Conservation (phyloP, 2,888 invertebrate species). For the Disparrhopalites patrizii region DNA sequence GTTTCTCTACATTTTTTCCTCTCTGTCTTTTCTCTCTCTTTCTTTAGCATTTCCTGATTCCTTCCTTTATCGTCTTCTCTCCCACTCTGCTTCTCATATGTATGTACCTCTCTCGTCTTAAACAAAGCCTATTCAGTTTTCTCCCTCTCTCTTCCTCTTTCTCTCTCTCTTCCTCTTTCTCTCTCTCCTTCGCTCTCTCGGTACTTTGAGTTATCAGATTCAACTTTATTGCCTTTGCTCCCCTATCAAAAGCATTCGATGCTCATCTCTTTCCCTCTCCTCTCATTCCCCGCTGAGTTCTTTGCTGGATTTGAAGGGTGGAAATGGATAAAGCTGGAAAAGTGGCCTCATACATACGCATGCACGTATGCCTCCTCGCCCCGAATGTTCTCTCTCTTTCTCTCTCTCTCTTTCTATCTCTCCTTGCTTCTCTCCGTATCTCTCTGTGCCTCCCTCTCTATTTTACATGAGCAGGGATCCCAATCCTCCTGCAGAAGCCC, state of each 20-base stretch:
- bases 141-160: neutral
- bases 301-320: conserved; percentile 9
- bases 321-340: too few species aligned
- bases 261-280: conserved; percentile 3
- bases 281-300: conserved; percentile 4
- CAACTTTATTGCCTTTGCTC: conserved; percentile 12
- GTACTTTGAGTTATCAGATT: conserved; percentile 1
- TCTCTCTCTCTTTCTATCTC: too few species aligned
- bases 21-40: too few species aligned
- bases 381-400: too few species aligned
- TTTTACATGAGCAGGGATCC: too few species aligned
- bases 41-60: too few species aligned
- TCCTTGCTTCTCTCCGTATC: too few species aligned
- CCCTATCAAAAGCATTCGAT: conserved; percentile 6
- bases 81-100: neutral
- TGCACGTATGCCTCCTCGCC: too few species aligned
- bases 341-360: too few species aligned
- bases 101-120: neutral
- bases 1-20: too few species aligned
- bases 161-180: neutral
- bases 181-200: neutral
- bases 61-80: neutral
- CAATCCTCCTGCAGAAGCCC: too few species aligned
- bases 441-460: too few species aligned
- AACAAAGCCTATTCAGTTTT: neutral